A percentile compares a stretch with the other conserved stretches of the same genome.
Conservation (phyloP, 2,888 invertebrate genomes). For the Gari tellinella region DNA sequence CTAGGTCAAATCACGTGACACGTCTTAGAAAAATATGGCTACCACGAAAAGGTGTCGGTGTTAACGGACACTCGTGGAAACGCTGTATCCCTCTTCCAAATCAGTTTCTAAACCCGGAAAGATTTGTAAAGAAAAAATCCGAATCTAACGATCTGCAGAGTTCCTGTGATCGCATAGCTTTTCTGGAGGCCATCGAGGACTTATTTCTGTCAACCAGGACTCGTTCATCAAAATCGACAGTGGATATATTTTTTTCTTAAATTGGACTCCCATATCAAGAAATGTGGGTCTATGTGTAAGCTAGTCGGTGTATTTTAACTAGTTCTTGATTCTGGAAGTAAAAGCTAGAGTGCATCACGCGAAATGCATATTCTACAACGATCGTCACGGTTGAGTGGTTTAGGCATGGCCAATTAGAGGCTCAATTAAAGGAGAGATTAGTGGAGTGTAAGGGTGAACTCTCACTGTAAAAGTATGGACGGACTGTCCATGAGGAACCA, state of each 20-base stretch:
- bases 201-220: too few species aligned
- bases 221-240: too few species aligned
- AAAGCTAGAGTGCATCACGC: not conserved
- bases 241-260: too few species aligned
- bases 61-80: not conserved
- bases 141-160: too few species aligned
- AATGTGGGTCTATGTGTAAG: too few species aligned
- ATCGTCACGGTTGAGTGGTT: not conserved
- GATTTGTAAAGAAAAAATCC: too few species aligned
- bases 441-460: not conserved
- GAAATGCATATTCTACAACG: not conserved
- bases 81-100: not conserved
- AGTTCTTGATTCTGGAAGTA: too few species aligned
- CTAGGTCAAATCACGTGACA: constrained; percentile 48
- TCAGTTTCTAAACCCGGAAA: not conserved
- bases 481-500: not conserved
- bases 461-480: constrained; percentile 5
- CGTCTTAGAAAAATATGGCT: constrained; percentile 43
- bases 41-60: constrained; percentile 12
- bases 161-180: too few species aligned
- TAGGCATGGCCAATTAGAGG: constrained; percentile 1
- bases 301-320: too few species aligned
- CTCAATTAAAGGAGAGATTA: constrained; percentile 16
- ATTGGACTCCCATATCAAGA: too few species aligned
- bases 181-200: not conserved